A percentile compares a stretch with the other conserved stretches of the same genome.
These are phyloP conservation scores for Suricata suricatta DNA, from an alignment of 2,113 vertebrate genomes.

Conservation along the genomic window DNA sequence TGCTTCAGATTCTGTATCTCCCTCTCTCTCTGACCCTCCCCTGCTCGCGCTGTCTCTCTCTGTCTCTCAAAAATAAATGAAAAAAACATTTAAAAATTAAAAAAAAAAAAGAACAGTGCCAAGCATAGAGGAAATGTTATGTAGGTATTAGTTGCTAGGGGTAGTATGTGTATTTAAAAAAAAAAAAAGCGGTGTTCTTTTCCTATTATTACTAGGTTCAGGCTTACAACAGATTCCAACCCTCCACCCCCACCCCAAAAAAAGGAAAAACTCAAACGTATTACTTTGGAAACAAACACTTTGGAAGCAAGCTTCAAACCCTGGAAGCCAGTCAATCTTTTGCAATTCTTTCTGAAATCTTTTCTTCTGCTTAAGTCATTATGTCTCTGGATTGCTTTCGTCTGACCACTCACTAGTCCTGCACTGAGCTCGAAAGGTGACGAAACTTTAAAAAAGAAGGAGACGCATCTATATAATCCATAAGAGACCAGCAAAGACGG, in stretches of 20 bases:
- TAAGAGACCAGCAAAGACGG: neutral
- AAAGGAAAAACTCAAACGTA: conserved; percentile 7
- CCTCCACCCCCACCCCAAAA: neutral
- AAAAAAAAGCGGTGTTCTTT: neutral
- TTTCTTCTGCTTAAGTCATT: conserved; percentile 46
- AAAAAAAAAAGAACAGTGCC: neutral
- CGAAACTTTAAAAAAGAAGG: neutral
- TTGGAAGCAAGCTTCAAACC: conserved; percentile 56
- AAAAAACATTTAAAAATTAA: too few relatives aligned
- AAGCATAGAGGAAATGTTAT: neutral
- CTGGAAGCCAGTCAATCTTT: conserved; percentile 38
- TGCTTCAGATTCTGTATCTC: too few relatives aligned
- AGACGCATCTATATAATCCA: neutral
- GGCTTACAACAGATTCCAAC: neutral
- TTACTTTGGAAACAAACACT: conserved; percentile 54
- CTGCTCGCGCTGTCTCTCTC: too few relatives aligned
- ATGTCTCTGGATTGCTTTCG: conserved; percentile 21
- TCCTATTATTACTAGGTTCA: conserved; percentile 28
- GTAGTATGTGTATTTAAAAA: neutral
- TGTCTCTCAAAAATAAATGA: too few relatives aligned
- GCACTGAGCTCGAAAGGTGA: neutral
- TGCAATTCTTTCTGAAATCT: conserved; percentile 45
- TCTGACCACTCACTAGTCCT: neutral
- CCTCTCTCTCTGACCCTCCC: too few relatives aligned
- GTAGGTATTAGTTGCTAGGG: neutral